phyloP scores from a whole-genome alignment of 2,888 invertebrate genomes.

The Molorchus minor region DNA sequence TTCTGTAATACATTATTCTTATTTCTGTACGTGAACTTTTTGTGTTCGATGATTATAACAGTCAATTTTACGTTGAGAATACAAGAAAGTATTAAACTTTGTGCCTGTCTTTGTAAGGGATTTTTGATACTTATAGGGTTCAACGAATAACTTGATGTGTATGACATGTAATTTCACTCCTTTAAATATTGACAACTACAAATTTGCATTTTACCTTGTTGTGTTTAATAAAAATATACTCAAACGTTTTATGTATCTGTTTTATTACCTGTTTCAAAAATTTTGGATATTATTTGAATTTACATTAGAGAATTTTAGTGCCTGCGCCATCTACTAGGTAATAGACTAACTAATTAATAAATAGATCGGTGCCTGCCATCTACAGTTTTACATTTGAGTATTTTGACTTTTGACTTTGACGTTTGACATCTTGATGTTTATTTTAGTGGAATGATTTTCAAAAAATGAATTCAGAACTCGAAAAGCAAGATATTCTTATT shows the following conservation, averaged over 20 bases:
- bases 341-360: too few species aligned
- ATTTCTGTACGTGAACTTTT: slow-evolving; percentile 10
- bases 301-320: too few species aligned
- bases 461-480: slow-evolving; percentile 33
- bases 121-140: slow-evolving; percentile 54
- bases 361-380: too few species aligned
- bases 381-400: too few species aligned
- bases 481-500: slow-evolving; percentile 70
- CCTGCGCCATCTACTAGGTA: too few species aligned
- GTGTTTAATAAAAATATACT: slow-evolving; percentile 60
- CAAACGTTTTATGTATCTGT: slow-evolving; percentile 46
- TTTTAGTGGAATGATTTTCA: slow-evolving; percentile 14
- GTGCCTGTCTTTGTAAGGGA: slow-evolving; percentile 55
- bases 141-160: slow-evolving; percentile 52
- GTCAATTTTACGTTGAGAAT: slow-evolving; percentile 27
- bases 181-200: slow-evolving; percentile 49
- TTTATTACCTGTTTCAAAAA: too few species aligned
- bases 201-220: slow-evolving; percentile 57
- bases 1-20: neutral
- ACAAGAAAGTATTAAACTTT: slow-evolving; percentile 52
- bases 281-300: too few species aligned
- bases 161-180: slow-evolving; percentile 51
- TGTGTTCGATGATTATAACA: slow-evolving; percentile 14
- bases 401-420: too few species aligned
- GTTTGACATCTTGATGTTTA: slow-evolving; percentile 11